These are phyloP conservation scores for Brachyhypopomus occidentalis DNA, from an alignment of 2,113 vertebrate genomes.

Conservation along the genomic window DNA sequence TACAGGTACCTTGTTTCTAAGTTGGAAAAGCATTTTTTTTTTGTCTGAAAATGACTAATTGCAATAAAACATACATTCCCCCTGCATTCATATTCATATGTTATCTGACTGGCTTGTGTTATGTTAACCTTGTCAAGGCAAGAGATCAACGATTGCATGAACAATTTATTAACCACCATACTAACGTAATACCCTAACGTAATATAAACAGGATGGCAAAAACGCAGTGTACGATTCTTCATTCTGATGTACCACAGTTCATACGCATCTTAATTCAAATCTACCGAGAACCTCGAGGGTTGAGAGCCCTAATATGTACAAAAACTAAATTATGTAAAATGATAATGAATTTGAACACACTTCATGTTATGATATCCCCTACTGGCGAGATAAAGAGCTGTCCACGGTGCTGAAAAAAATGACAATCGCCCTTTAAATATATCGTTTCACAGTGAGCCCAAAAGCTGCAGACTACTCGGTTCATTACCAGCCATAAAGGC, in stretches of 20 bases:
- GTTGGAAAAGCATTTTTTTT: slow-evolving; percentile 69
- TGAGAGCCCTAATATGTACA: background rate
- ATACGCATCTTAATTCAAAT: too few relatives aligned
- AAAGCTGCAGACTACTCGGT: background rate
- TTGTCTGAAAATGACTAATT: slow-evolving; percentile 79
- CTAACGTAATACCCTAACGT: too few relatives aligned
- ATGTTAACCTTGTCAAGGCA: slow-evolving; percentile 4
- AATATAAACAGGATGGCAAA: too few relatives aligned
- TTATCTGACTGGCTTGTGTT: slow-evolving; percentile 11
- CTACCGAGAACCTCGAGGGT: background rate
- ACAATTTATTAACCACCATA: background rate
- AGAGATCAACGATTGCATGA: background rate
- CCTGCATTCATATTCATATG: slow-evolving; percentile 11
- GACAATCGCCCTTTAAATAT: background rate
- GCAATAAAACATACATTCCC: slow-evolving; percentile 81
- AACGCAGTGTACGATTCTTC: background rate
- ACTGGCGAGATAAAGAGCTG: slow-evolving; percentile 34
- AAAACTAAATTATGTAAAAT: background rate
- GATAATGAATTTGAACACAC: background rate
- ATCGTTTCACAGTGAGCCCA: too few relatives aligned
- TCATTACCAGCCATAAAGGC: too few relatives aligned
- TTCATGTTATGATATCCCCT: slow-evolving; percentile 31
- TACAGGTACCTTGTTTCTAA: slow-evolving; percentile 73
- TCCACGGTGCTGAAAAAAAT: slow-evolving; percentile 47
- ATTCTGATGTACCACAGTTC: background rate